A percentile compares a stretch with the other conserved stretches of the same genome.
These are phyloP conservation scores for Thermophis baileyi DNA, from an alignment of 2,113 vertebrate species.

Conservation along the genomic window DNA sequence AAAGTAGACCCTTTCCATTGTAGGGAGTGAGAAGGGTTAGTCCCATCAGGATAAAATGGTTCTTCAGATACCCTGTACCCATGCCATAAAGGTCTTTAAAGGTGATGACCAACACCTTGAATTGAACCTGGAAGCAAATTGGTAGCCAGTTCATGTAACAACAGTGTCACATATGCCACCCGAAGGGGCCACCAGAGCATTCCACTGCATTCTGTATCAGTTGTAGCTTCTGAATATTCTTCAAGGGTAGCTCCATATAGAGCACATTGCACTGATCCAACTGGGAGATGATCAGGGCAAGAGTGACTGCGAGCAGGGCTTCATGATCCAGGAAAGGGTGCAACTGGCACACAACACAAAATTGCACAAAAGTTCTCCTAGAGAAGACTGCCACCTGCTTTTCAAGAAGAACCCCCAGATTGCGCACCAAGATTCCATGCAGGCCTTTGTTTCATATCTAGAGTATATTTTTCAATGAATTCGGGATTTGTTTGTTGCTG, in stretches of 20 bases:
- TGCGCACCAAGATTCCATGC: not conserved
- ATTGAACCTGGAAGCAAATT: not conserved
- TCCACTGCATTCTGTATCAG: no score
- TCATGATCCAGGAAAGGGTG: no score
- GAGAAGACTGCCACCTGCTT: not conserved
- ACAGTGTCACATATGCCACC: no score
- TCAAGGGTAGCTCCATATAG: no score
- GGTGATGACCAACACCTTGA: not conserved
- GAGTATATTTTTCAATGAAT: not conserved
- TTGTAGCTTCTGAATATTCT: no score
- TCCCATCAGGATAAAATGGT: not conserved
- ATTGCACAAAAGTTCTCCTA: not conserved
- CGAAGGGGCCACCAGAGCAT: not conserved
- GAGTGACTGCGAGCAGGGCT: no score
- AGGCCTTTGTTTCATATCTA: not conserved
- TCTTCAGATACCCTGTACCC: not conserved
- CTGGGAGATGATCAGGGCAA: no score
- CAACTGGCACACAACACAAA: no score
- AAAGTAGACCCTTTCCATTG: not conserved
- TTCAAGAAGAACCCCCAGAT: not conserved
- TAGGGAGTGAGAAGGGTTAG: not conserved
- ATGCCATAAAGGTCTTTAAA: not conserved
- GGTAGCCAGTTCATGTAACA: no score
- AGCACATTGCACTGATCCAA: no score
- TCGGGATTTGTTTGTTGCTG: not conserved